Percentiles rank a stretch among this genome's conserved stretches.
These are phyloP conservation scores for Argyrosomus japonicus DNA, from an alignment of 2,113 vertebrate genomes.

Conservation along the genomic window DNA sequence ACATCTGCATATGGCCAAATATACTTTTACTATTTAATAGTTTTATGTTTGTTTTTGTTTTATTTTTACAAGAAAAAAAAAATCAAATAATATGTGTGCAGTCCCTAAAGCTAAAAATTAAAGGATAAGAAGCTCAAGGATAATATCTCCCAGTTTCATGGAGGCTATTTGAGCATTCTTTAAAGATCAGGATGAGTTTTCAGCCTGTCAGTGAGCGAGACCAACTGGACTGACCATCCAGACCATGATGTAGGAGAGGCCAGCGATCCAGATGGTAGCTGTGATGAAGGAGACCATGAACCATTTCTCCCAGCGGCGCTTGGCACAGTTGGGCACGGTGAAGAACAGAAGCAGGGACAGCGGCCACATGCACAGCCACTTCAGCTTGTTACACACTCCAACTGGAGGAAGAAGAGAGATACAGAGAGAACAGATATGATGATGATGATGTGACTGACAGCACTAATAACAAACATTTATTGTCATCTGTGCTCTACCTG, in stretches of 20 bases:
- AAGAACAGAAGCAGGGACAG: conserved; percentile 91
- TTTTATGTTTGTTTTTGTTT: no score
- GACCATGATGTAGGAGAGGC: conserved; percentile 96
- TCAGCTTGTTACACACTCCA: conserved; percentile 87
- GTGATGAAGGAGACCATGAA: conserved; percentile 94
- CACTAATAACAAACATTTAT: neutral
- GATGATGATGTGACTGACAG: neutral
- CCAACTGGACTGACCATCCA: conserved; percentile 90
- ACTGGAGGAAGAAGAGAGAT: conserved; percentile 71
- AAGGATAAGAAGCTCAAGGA: neutral
- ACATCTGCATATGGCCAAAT: neutral
- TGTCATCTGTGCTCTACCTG: conserved; percentile 78
- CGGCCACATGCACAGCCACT: conserved; percentile 93
- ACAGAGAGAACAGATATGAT: neutral
- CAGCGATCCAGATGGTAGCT: conserved; percentile 94
- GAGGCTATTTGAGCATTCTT: neutral
- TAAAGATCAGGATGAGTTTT: neutral
- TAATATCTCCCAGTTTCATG: neutral
- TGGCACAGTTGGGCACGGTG: conserved; percentile 94
- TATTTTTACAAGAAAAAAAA: neutral
- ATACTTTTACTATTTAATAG: neutral
- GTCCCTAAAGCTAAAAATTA: neutral
- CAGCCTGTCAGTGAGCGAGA: neutral
- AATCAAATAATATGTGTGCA: neutral
- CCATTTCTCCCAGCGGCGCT: conserved; percentile 92